These are phyloP conservation scores for Noctuana brunneofusca DNA, from an alignment of 2,888 invertebrate species.

Conservation along the genomic window DNA sequence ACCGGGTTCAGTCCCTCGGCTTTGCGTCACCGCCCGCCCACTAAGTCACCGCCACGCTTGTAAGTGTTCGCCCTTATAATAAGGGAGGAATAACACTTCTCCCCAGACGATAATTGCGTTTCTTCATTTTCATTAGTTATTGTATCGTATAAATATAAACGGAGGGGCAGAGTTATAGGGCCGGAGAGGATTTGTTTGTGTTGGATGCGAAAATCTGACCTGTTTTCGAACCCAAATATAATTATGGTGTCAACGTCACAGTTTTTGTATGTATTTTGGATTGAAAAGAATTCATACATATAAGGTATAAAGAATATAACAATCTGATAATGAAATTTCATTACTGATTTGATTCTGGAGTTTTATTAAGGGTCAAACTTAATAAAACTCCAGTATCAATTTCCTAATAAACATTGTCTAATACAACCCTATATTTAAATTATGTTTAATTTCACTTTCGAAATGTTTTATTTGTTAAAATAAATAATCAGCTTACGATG, in stretches of 20 bases:
- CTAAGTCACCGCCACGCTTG: slow-evolving; percentile 50
- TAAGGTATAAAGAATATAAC: too few relatives aligned
- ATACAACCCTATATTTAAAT: too few relatives aligned
- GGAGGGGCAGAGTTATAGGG: slow-evolving; percentile 40
- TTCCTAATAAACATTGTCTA: too few relatives aligned
- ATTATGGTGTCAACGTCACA: background rate
- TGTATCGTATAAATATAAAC: slow-evolving; percentile 42
- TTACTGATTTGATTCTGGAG: too few relatives aligned
- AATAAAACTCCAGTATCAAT: too few relatives aligned
- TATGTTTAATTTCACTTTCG: too few relatives aligned
- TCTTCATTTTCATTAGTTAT: slow-evolving; percentile 56
- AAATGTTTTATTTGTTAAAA: too few relatives aligned
- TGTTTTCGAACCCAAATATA: background rate
- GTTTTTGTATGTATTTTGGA: background rate
- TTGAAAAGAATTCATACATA: background rate
- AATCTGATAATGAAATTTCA: too few relatives aligned
- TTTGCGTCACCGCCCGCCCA: slow-evolving; percentile 47
- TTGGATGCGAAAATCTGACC: slow-evolving; percentile 5
- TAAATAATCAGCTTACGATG: too few relatives aligned
- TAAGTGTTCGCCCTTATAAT: slow-evolving; percentile 49
- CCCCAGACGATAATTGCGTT: slow-evolving; percentile 53
- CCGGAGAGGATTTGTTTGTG: slow-evolving; percentile 41
- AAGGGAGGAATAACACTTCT: slow-evolving; percentile 47
- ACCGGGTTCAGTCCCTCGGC: slow-evolving; percentile 44
- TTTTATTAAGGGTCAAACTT: too few relatives aligned